These are phyloP conservation scores for Drosophila sp. DNA, from an alignment of 1,140 invertebrate genomes.

Conservation along the genomic window DNA sequence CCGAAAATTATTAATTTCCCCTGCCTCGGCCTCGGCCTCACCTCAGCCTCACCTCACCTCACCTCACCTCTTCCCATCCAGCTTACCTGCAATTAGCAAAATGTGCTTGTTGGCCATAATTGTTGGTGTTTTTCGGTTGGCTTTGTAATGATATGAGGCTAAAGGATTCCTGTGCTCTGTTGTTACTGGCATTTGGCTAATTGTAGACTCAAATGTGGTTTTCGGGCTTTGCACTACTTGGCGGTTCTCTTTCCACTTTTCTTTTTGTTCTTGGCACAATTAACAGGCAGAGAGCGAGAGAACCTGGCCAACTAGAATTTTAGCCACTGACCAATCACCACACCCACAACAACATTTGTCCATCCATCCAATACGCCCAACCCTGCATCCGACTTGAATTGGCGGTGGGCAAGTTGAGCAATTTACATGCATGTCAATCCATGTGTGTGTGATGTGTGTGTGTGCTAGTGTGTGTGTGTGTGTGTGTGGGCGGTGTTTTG, in stretches of 20 bases:
- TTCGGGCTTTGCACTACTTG: not conserved
- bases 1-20: slow-evolving; percentile 73
- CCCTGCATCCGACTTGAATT: not conserved
- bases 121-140: slow-evolving; percentile 23
- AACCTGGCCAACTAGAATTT: slow-evolving; percentile 2
- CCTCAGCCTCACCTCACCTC: not conserved
- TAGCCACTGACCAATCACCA: slow-evolving; percentile 6
- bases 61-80: not conserved
- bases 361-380: not conserved
- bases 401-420: not conserved
- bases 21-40: slow-evolving; percentile 37
- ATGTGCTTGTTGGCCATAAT: slow-evolving; percentile 68
- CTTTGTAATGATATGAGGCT: not conserved
- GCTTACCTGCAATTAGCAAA: slow-evolving; percentile 66
- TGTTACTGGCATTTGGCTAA: slow-evolving; percentile 10
- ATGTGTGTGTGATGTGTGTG: not conserved
- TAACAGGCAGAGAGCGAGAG: not conserved
- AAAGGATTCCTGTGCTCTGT: slow-evolving; percentile 1
- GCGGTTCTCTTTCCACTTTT: not conserved
- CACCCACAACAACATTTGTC: not conserved
- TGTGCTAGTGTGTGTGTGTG: not conserved
- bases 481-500: not conserved
- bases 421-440: not conserved
- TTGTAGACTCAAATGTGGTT: slow-evolving; percentile 10
- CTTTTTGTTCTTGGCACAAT: not conserved